Percentiles rank a stretch among this genome's conserved stretches.
Evolutionary conservation across 2,888 invertebrate genomes (phyloP).

Genomic region (Phortica magna): DNA sequence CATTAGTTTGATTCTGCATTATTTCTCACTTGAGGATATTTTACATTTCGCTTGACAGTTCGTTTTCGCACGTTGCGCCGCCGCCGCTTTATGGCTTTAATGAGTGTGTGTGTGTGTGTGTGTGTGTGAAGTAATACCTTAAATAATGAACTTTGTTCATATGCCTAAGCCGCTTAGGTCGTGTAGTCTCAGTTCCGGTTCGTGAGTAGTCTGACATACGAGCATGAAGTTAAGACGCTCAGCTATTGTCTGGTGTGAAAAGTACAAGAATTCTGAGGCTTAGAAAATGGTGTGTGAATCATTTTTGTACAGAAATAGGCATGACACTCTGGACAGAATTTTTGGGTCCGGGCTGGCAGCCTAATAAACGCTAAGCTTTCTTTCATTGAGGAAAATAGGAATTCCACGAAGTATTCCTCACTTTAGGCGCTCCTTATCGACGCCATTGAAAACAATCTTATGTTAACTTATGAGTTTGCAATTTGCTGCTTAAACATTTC

Average conservation of each 20-base stretch:
- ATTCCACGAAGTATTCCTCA: no score
- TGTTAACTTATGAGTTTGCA: no score
- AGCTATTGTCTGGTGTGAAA: not conserved
- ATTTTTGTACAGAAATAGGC: no score
- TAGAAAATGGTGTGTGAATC: no score
- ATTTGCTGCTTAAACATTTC: no score
- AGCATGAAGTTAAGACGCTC: not conserved
- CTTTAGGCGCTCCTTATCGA: no score
- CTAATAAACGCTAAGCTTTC: no score
- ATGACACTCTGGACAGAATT: no score
- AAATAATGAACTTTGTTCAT: not conserved
- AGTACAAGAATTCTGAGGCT: no score
- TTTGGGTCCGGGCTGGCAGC: no score
- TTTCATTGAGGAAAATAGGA: no score
- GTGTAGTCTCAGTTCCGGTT: conserved; percentile 7
- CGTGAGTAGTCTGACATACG: not conserved
- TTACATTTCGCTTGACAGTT: conserved; percentile 51
- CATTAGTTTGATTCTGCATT: not conserved
- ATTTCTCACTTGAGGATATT: conserved; percentile 13
- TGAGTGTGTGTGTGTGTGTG: not conserved
- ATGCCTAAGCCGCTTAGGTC: conserved; percentile 7
- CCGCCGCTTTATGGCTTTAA: conserved; percentile 12
- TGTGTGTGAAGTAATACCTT: not conserved
- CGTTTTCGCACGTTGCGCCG: conserved; percentile 51
- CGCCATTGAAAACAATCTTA: no score